Evolutionary conservation across 2,113 vertebrate genomes (phyloP).

Genomic region (Argyrosomus japonicus): DNA sequence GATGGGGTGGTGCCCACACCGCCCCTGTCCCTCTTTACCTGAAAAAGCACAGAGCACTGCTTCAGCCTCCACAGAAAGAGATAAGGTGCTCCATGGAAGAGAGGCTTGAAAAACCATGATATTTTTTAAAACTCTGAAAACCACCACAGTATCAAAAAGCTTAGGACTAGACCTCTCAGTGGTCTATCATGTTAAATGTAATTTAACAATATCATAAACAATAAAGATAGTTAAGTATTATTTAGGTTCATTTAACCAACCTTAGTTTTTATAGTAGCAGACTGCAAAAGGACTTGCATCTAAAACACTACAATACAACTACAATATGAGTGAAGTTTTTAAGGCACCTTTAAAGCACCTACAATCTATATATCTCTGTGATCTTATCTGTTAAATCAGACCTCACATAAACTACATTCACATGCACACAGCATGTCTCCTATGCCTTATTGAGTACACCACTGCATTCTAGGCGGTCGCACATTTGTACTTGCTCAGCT

Average conservation of each 20-base stretch:
- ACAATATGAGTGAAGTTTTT: background rate
- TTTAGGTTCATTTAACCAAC: background rate
- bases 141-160: constrained; percentile 25
- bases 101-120: constrained; percentile 53
- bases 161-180: constrained; percentile 4
- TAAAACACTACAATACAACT: background rate
- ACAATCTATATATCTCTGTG: background rate
- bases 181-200: background rate
- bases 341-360: background rate
- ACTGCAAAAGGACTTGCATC: background rate
- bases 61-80: constrained; percentile 78
- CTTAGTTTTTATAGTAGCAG: background rate
- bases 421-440: constrained; percentile 23
- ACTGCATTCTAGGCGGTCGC: constrained; percentile 38
- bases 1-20: constrained; percentile 79
- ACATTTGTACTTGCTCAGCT: constrained; percentile 52
- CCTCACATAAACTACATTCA: constrained; percentile 25
- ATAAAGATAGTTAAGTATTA: background rate
- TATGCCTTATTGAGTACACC: constrained; percentile 32
- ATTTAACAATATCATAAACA: constrained; percentile 14
- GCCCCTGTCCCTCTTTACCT: constrained; percentile 80
- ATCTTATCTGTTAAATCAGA: constrained; percentile 37
- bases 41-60: constrained; percentile 72
- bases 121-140: constrained; percentile 54
- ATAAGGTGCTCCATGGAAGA: constrained; percentile 68